Evolutionary conservation across 53 echinoderm and acorn worm species (phyloP).

Genomic region (Arbacia lixula): DNA sequence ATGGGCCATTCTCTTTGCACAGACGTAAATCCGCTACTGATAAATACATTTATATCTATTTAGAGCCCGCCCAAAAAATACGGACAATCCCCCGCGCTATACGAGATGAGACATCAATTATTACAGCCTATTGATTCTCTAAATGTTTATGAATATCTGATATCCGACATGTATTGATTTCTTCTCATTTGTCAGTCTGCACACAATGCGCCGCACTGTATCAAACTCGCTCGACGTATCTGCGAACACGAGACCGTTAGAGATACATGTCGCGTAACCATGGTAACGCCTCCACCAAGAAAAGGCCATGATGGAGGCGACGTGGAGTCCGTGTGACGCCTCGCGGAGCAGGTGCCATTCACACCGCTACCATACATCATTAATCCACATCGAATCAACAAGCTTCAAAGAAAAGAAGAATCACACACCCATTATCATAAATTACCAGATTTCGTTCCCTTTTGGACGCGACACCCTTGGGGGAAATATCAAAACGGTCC

Average conservation of each 20-base stretch:
- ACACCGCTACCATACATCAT: constrained; percentile 10
- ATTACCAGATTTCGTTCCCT: constrained; percentile 9
- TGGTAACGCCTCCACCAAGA: constrained; percentile 6
- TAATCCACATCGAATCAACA: constrained; percentile 40
- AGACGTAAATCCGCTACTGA: not conserved
- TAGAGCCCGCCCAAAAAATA: constrained; percentile 9
- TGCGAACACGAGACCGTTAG: not conserved
- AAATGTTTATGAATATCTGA: constrained; percentile 38
- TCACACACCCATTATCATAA: constrained; percentile 36
- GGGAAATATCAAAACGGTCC: constrained; percentile 25
- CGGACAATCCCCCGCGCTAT: constrained; percentile 6
- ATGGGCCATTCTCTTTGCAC: constrained; percentile 5
- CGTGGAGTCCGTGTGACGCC: not conserved
- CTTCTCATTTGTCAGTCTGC: not conserved
- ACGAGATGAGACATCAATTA: constrained; percentile 38
- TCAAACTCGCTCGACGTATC: not conserved
- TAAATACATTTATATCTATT: not conserved
- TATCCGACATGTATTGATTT: constrained; percentile 39
- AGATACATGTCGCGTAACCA: constrained; percentile 21
- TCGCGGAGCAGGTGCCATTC: constrained; percentile 38
- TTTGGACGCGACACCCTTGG: not conserved
- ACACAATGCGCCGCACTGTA: constrained; percentile 3
- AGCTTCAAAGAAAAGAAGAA: constrained; percentile 22
- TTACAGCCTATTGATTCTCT: constrained; percentile 22
- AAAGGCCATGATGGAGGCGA: not conserved